These are phyloP conservation scores for Suillia variegata DNA, from an alignment of 2,888 invertebrate genomes.

Conservation along the genomic window DNA sequence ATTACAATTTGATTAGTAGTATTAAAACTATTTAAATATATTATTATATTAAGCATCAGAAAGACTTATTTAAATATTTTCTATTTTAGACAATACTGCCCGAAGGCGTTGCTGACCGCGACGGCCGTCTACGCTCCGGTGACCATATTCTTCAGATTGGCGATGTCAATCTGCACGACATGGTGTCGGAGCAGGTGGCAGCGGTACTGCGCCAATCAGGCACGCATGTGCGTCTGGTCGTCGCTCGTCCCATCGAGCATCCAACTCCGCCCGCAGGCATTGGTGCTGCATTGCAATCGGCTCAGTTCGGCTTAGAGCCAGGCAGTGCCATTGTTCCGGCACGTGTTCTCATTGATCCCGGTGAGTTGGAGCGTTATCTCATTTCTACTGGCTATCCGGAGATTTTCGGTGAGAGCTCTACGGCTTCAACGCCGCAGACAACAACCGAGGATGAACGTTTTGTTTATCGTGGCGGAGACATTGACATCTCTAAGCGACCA, in stretches of 20 bases:
- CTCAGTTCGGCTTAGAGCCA: conserved; percentile 62
- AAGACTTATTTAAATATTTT: too few relatives aligned
- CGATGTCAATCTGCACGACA: conserved; percentile 89
- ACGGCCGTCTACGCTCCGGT: conserved; percentile 94
- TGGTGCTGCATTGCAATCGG: too few relatives aligned
- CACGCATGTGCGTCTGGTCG: conserved; percentile 91
- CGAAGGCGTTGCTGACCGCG: conserved; percentile 96
- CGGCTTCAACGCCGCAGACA: conserved; percentile 60
- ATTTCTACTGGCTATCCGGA: conserved; percentile 82
- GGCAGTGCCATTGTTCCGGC: conserved; percentile 70
- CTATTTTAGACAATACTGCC: conserved; percentile 96
- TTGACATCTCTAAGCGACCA: conserved; percentile 43
- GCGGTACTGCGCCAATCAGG: conserved; percentile 94
- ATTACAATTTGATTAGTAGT: too few relatives aligned
- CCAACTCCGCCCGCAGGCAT: conserved; percentile 60
- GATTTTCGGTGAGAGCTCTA: conserved; percentile 69
- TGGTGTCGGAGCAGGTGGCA: conserved; percentile 98
- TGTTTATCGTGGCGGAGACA: conserved; percentile 53
- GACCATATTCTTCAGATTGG: conserved; percentile 97
- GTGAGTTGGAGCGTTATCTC: conserved; percentile 83
- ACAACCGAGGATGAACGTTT: conserved; percentile 61
- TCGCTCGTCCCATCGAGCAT: conserved; percentile 89
- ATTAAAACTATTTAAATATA: too few relatives aligned
- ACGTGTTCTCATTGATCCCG: conserved; percentile 82
- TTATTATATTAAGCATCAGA: too few relatives aligned